Evolutionary conservation across 2,888 invertebrate species (phyloP).

Genomic region (Amiota communis): DNA sequence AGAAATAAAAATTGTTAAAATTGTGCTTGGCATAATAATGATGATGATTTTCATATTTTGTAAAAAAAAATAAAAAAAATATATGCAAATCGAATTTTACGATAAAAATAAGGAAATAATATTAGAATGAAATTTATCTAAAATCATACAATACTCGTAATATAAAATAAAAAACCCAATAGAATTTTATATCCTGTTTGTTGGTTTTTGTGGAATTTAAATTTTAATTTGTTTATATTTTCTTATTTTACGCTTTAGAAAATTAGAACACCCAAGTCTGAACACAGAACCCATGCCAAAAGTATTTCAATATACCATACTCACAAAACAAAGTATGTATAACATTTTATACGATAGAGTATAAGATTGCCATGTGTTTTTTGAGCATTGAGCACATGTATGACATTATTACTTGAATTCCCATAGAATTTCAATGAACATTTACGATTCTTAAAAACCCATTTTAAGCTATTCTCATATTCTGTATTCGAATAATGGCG

Average conservation of each 20-base stretch:
- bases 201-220: slow-evolving; percentile 46
- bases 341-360: too few relatives aligned
- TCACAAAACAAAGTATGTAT: not conserved
- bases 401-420: slow-evolving; percentile 57
- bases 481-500: not conserved
- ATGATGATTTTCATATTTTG: slow-evolving; percentile 27
- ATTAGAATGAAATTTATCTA: not conserved
- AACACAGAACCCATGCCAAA: slow-evolving; percentile 47
- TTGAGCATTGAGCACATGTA: slow-evolving; percentile 41
- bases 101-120: slow-evolving; percentile 22
- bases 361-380: not conserved
- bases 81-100: not conserved
- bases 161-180: slow-evolving; percentile 38
- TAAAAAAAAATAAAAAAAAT: slow-evolving; percentile 39
- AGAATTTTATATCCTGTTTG: slow-evolving; percentile 61
- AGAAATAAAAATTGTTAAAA: slow-evolving; percentile 36
- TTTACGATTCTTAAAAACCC: slow-evolving; percentile 54
- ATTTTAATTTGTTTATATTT: slow-evolving; percentile 3
- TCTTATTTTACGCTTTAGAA: slow-evolving; percentile 50
- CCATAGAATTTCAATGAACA: slow-evolving; percentile 52
- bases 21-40: slow-evolving; percentile 37
- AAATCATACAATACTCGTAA: not conserved
- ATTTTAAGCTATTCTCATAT: slow-evolving; percentile 47
- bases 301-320: slow-evolving; percentile 38
- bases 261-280: slow-evolving; percentile 59